Evolutionary conservation across 2,113 vertebrate species (phyloP), one percentile per base, ranked within the genome.

Genomic region (Cyprinus carpio): DNA sequence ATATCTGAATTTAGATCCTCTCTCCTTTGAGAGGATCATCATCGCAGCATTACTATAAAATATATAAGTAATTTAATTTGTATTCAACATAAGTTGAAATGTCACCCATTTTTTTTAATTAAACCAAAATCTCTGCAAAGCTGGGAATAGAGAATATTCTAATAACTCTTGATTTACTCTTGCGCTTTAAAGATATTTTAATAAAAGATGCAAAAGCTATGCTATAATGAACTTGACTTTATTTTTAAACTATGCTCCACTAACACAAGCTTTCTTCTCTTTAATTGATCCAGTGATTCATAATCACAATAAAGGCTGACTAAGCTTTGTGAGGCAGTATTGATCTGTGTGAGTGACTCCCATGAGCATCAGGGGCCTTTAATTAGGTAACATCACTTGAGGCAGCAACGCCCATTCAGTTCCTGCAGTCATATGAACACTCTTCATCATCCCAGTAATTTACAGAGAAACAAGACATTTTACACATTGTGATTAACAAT

Each of bases 311-410:
- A 49, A 43, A 23, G 40, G 25, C 54, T 60, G 51, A 58, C 31
- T 79, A 4, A n/a, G 46, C 34, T 46, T 43, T 80, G 23, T 80
- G 25, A 46, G 60, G 13, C 37, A 25, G 62, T 67, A 67, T 69
- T 82, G 62, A 82, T 49, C 62, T 13, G 60, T 81, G 62, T 40
- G 40, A 69, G 18, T 69, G 37, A 43, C 27, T 82, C 62, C 80
- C 80, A 82, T 29, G 43, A 69, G 64, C 43, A 51, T 25, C 27
- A 51, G 43, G 80, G 43, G 4, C 62, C n/a, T 82, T 82, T 82
- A 49, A 69, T 82, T 69, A 51, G 4, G 43, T 16, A 46, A 20
- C 76, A 82, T 69, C 62, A 4, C 43, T 71, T 0, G 10, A 71
- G 43, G 18, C 64, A 75, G 13, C 15, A 4, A 27, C 25, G 7